phyloP scores from a whole-genome alignment of 2,797 vertebrate species.

The Characodon lateralis region DNA sequence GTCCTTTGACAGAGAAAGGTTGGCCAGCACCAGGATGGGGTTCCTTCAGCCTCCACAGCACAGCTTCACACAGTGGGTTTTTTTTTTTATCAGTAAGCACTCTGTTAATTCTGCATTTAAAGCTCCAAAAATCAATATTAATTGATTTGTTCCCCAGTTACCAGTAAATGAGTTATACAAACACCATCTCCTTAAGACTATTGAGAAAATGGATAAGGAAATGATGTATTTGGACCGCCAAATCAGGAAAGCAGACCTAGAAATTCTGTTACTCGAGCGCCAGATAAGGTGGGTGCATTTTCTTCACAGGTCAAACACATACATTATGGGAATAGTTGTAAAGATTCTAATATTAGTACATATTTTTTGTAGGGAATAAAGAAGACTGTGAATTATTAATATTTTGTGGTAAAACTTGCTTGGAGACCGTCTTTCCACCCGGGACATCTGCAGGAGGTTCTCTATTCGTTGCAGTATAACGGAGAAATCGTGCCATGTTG shows the following conservation, averaged over 20 bases:
- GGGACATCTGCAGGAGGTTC: background rate
- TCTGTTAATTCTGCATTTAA: background rate
- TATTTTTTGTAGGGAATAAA: background rate
- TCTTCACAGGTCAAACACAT: background rate
- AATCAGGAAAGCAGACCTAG: background rate
- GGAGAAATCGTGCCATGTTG: background rate
- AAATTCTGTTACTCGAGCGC: background rate
- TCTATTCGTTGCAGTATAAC: background rate
- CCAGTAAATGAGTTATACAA: conserved; percentile 2
- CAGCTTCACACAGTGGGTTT: background rate
- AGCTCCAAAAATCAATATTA: background rate
- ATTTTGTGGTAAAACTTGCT: background rate
- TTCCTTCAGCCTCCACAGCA: background rate
- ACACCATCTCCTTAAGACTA: background rate
- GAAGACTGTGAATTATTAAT: conserved; percentile 1
- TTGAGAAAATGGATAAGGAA: conserved; percentile 4
- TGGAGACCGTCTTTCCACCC: background rate
- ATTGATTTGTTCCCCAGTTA: background rate
- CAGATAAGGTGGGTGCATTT: background rate
- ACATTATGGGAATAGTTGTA: background rate
- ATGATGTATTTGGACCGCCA: background rate
- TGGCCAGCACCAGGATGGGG: background rate
- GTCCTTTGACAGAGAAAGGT: background rate
- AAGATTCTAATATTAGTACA: background rate
- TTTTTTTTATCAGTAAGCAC: background rate